These are phyloP conservation scores for Schizopygopsis pylzovi DNA, from an alignment of 2,797 vertebrate genomes.

Conservation along the genomic window DNA sequence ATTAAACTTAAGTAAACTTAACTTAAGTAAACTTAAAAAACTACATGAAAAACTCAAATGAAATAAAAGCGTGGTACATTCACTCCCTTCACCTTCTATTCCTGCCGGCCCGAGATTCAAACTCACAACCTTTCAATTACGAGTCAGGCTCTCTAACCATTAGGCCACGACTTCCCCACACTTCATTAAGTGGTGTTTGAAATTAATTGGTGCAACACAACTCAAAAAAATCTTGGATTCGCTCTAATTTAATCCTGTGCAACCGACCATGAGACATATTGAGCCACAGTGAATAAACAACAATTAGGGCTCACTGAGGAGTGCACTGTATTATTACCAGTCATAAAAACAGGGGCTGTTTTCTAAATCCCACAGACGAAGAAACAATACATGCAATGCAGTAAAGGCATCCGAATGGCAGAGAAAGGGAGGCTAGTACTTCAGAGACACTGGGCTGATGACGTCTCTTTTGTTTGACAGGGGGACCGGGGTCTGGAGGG, in stretches of 20 bases:
- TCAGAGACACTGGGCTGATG: slow-evolving; percentile 59
- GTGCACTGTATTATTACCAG: neutral
- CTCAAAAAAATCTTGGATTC: neutral
- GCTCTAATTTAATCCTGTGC: neutral
- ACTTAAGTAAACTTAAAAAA: too few species aligned
- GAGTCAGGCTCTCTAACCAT: too few species aligned
- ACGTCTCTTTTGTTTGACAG: slow-evolving; percentile 74
- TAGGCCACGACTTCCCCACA: too few species aligned
- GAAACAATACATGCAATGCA: slow-evolving; percentile 62
- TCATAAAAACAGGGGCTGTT: neutral
- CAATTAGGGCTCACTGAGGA: neutral
- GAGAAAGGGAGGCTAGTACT: slow-evolving; percentile 1
- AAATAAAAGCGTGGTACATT: too few species aligned
- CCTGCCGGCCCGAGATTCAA: too few species aligned
- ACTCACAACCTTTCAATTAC: too few species aligned
- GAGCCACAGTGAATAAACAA: neutral
- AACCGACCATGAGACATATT: neutral
- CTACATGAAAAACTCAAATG: too few species aligned
- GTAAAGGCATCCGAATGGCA: slow-evolving; percentile 8
- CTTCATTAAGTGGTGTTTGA: too few species aligned
- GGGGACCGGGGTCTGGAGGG: slow-evolving; percentile 86
- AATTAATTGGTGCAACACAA: neutral
- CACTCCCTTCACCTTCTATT: too few species aligned
- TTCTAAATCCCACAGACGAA: neutral
- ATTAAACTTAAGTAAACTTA: too few species aligned